Percentiles rank a stretch among this genome's conserved stretches.
Evolutionary conservation across 2,113 vertebrate species (phyloP).

Genomic region (Sylvietta virens): DNA sequence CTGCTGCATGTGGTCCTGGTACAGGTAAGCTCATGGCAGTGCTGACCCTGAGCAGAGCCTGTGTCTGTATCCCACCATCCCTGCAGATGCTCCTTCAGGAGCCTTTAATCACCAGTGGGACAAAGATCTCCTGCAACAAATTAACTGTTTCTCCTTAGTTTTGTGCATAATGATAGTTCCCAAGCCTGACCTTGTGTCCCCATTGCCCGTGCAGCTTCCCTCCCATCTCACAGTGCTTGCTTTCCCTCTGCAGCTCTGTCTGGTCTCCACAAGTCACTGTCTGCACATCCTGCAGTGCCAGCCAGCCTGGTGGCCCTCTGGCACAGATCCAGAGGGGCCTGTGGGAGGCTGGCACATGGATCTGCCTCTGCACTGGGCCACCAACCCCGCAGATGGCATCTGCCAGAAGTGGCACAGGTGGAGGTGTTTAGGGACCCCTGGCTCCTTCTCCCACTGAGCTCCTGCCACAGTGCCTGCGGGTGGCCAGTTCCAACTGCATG

Average conservation of each 20-base stretch:
- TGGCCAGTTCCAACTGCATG: neutral
- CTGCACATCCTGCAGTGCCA: neutral
- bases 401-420: neutral
- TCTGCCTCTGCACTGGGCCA: neutral
- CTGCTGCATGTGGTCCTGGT: neutral
- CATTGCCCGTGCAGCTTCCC: neutral
- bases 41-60: neutral
- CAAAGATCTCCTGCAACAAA: neutral
- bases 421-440: neutral
- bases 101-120: neutral
- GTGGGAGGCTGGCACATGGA: neutral
- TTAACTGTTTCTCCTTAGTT: neutral
- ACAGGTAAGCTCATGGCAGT: neutral
- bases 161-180: neutral
- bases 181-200: neutral
- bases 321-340: neutral
- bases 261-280: fast-evolving
- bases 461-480: neutral
- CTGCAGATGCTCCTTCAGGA: neutral
- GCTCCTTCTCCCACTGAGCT: neutral
- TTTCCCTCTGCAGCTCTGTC: neutral
- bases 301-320: neutral
- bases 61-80: neutral
- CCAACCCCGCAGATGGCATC: neutral
- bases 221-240: fast-evolving